Conservation (phyloP, 2,113 vertebrate species). For the Melanerpes aurifrons region DNA sequence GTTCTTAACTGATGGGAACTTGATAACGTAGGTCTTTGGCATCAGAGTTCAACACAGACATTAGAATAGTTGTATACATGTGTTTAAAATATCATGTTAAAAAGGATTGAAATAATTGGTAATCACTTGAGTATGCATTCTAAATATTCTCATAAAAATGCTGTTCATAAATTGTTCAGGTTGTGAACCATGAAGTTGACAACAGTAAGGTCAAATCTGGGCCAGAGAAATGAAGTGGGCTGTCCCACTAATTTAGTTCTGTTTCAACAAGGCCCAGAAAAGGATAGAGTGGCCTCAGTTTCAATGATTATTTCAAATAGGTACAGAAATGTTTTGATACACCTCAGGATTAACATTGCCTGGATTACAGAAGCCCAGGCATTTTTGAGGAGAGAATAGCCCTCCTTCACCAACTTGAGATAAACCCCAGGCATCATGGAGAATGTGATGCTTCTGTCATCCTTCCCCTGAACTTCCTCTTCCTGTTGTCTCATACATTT, state of each 20-base stretch:
- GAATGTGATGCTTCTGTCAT: rapidly evolving
- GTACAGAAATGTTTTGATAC: background rate
- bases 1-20: background rate
- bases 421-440: rapidly evolving
- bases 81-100: background rate
- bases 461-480: background rate
- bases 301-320: background rate
- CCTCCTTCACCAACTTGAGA: background rate
- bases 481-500: background rate
- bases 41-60: background rate
- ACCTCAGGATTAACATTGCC: background rate
- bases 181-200: background rate
- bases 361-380: background rate
- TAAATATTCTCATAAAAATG: background rate
- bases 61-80: background rate
- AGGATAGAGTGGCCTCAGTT: background rate
- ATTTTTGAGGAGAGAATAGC: background rate
- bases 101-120: background rate
- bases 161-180: background rate
- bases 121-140: background rate
- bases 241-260: background rate
- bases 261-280: background rate
- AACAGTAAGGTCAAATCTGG: background rate
- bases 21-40: background rate
- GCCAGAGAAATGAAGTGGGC: background rate